Base-by-base conservation (phyloP, 2,888 invertebrate genomes). In the Tolmerus cingulatus region DNA sequence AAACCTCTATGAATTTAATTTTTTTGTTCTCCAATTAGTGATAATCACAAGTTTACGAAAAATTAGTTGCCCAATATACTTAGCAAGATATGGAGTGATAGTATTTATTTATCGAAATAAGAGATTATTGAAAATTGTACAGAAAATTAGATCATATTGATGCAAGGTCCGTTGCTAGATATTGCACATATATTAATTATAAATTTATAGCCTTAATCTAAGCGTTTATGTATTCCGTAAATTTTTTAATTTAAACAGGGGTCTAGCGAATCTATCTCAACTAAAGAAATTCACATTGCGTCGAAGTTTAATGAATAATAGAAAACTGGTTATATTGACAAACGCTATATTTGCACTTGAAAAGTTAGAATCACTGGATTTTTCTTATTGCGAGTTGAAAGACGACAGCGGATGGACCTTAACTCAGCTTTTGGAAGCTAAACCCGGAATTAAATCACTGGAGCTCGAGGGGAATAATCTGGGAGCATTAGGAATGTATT, bases 311-410 rank as follows among this genome's bases (percentile, higher is more conserved):
- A 74, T 86, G 76, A 74, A 86, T n/a, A 46, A 86, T 12, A 34
- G 16, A n/a, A 86, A 86, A n/a, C 34, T 86, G 43, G 4, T n/a
- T 4, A 46, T 74, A 0, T 14, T 86, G 7, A n/a, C 40, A 16
- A 34, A n/a, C 2, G 76, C 27, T 23, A 5, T 86, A 16, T 46
- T 2, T 14, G 9, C 12, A n/a, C 51, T 74, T 43, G 76, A 51
- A n/a, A 43, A 16, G 2, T 9, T 86, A 9, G 86, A 74, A 27
- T 74, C 43, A 14, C 1, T 81, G 12, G 81, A 81, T 14, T 27
- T 81, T 27, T 84, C 74, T 43, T 86, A 86, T 74, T 74, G 74
- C 74, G 23, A 43, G 0, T 30, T 86, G 46, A 86, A 43, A n/a
- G 57, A 86, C 74, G 86, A 76, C 14, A 23, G 16, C 19, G 86